Conservation (phyloP, 2,888 invertebrate species). For the Maniola hyperantus region DNA sequence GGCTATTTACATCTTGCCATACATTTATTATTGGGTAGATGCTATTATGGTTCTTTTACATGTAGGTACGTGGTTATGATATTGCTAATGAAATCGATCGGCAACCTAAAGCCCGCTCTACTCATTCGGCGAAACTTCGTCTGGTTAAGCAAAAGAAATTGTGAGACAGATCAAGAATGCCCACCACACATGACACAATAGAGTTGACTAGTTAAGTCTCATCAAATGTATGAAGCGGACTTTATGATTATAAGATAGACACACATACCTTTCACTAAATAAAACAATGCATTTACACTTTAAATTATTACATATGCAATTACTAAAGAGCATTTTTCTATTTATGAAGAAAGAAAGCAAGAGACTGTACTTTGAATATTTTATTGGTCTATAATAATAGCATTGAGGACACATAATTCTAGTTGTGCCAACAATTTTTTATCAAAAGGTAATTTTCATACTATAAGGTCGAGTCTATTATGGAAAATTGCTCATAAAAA, state of each 20-base stretch:
- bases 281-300: not conserved
- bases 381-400: not conserved
- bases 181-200: not conserved
- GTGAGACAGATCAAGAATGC: not conserved
- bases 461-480: not conserved
- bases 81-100: not conserved
- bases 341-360: too few relatives aligned
- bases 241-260: constrained; percentile 16
- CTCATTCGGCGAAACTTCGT: not conserved
- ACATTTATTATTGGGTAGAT: not conserved
- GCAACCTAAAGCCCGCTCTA: not conserved
- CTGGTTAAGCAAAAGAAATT: too few relatives aligned
- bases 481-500: constrained; percentile 8
- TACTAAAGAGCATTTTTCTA: too few relatives aligned
- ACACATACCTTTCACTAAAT: constrained; percentile 7
- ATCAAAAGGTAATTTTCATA: constrained; percentile 6
- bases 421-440: not conserved
- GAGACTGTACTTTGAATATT: not conserved
- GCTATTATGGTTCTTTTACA: not conserved
- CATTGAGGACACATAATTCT: not conserved
- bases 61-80: not conserved
- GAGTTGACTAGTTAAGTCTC: too few relatives aligned
- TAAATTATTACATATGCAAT: not conserved
- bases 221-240: not conserved
- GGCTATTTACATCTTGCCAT: not conserved